Evolutionary conservation across 2,888 invertebrate species (phyloP).

Genomic region (Parnassius mnemosyne): DNA sequence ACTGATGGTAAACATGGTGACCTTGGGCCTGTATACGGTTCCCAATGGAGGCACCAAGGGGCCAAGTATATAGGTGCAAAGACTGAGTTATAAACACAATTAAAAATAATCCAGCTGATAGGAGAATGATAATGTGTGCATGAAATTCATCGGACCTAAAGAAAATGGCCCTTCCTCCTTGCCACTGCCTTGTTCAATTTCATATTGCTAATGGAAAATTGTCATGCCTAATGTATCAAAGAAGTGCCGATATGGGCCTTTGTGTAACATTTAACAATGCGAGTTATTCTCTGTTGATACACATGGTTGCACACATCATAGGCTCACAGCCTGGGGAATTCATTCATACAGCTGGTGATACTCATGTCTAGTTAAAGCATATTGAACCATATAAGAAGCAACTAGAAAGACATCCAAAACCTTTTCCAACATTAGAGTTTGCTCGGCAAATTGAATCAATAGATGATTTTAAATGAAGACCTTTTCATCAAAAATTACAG

Average conservation of each 20-base stretch:
- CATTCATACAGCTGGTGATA: conserved; percentile 96
- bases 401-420: conserved; percentile 86
- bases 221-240: conserved; percentile 95
- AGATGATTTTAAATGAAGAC: conserved; percentile 94
- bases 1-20: conserved; percentile 93
- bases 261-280: conserved; percentile 99
- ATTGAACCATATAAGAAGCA: conserved; percentile 91
- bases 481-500: conserved; percentile 91
- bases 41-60: conserved; percentile 99
- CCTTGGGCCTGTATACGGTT: conserved; percentile 97
- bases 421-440: conserved; percentile 91
- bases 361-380: conserved; percentile 96
- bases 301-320: conserved; percentile 98
- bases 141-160: conserved; percentile 96
- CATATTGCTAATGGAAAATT: conserved; percentile 91
- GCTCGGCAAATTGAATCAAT: conserved; percentile 87
- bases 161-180: conserved; percentile 97
- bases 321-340: conserved; percentile 95
- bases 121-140: conserved; percentile 95
- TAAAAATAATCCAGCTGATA: conserved; percentile 89
- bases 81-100: conserved; percentile 91
- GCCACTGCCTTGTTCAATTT: conserved; percentile 97
- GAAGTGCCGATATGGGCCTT: conserved; percentile 98
- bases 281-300: conserved; percentile 95
- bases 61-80: conserved; percentile 92